These are phyloP conservation scores for Leptosomus discolor DNA, from an alignment of 2,113 vertebrate species.

Conservation along the genomic window DNA sequence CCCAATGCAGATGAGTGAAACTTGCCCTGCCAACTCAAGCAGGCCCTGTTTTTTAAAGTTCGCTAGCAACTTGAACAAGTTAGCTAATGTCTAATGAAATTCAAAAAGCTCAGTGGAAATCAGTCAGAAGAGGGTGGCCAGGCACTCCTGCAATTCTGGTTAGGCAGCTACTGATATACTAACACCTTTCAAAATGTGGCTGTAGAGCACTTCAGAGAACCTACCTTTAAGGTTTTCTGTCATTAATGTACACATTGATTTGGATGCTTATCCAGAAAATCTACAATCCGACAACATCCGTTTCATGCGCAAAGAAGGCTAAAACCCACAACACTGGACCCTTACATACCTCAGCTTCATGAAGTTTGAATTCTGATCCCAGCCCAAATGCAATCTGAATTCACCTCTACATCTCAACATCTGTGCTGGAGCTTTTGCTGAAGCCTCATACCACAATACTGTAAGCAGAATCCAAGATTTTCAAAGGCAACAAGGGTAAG, in stretches of 20 bases:
- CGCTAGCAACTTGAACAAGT: neutral
- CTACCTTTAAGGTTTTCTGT: neutral
- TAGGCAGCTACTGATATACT: neutral
- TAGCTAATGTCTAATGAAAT: neutral
- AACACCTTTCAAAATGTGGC: neutral
- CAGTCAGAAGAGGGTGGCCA: neutral
- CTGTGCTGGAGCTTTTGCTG: neutral
- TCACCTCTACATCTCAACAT: neutral
- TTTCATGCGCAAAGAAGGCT: neutral
- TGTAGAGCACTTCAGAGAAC: neutral
- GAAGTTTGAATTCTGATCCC: neutral
- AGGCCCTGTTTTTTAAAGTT: neutral
- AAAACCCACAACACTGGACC: neutral
- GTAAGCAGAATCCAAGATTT: neutral
- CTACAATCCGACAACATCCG: neutral
- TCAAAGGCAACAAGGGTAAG: neutral
- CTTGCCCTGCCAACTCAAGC: neutral
- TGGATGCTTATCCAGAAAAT: neutral
- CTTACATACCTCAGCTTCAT: neutral
- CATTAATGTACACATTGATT: neutral
- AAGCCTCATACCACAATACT: neutral
- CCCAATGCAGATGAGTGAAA: neutral
- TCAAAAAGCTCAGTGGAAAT: neutral
- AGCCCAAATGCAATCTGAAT: neutral
- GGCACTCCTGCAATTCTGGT: neutral